Percentiles rank a stretch among this genome's conserved stretches.
These are phyloP conservation scores for Limnephilus auricula DNA, from an alignment of 2,888 invertebrate genomes.

Conservation along the genomic window DNA sequence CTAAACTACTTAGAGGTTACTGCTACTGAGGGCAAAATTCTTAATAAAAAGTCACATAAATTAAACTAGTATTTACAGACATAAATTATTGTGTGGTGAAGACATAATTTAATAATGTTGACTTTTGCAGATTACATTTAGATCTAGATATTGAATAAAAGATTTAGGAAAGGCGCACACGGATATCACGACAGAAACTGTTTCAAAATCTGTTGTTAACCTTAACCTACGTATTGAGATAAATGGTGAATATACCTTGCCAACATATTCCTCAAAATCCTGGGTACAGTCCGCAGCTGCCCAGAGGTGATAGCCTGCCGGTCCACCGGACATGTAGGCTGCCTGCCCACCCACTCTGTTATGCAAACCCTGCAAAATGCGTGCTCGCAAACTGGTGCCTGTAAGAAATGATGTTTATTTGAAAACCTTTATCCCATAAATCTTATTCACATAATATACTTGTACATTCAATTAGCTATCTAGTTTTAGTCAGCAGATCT, in stretches of 20 bases:
- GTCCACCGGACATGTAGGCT: constrained; percentile 96
- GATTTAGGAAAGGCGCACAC: neutral
- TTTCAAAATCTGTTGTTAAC: too few relatives aligned
- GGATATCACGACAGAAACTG: too few relatives aligned
- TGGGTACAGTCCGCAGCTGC: constrained; percentile 93
- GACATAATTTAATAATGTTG: too few relatives aligned
- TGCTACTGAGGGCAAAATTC: too few relatives aligned
- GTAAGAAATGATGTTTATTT: constrained; percentile 59
- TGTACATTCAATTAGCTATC: neutral
- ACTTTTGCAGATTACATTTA: neutral
- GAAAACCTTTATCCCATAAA: neutral
- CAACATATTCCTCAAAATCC: constrained; percentile 94
- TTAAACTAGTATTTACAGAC: too few relatives aligned
- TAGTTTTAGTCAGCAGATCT: neutral
- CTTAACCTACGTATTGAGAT: neutral
- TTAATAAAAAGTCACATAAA: too few relatives aligned
- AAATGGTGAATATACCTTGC: constrained; percentile 79
- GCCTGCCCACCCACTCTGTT: constrained; percentile 95
- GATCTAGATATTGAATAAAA: neutral
- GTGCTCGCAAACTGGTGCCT: constrained; percentile 97
- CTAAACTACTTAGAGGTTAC: too few relatives aligned
- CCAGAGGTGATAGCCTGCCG: constrained; percentile 92
- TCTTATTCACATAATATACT: neutral
- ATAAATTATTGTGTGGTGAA: too few relatives aligned
- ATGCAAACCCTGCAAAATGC: constrained; percentile 97